These are phyloP conservation scores for Caenorhabditis sp. DNA, from an alignment of 2,888 invertebrate species.

Conservation along the genomic window DNA sequence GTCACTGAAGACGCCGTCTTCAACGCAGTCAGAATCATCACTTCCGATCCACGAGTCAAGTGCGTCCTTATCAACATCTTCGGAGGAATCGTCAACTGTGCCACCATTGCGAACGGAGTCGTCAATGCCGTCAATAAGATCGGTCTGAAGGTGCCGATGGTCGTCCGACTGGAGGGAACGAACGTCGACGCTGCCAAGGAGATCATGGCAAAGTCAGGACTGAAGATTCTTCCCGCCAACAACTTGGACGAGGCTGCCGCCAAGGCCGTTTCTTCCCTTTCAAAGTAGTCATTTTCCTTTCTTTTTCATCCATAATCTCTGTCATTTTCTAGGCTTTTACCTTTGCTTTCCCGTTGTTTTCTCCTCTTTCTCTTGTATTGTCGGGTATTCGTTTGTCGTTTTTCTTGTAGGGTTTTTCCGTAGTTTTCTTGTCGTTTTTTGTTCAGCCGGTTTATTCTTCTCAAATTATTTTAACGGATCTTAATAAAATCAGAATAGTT, in stretches of 20 bases:
- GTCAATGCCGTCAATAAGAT: conserved; percentile 89
- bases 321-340: conserved; percentile 11
- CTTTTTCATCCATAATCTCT: conserved; percentile 2
- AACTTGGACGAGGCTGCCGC: conserved; percentile 94
- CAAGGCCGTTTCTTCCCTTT: conserved; percentile 84
- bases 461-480: background rate
- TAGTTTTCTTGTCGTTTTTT: conserved; percentile 8
- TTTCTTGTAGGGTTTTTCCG: conserved; percentile 18
- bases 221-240: conserved; percentile 88
- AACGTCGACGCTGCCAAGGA: conserved; percentile 89
- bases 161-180: conserved; percentile 82
- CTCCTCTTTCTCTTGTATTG: conserved; percentile 14
- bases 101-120: conserved; percentile 95
- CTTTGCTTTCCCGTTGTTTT: background rate
- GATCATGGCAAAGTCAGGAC: conserved; percentile 88
- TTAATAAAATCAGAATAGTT: background rate
- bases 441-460: background rate
- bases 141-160: conserved; percentile 86
- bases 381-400: conserved; percentile 10
- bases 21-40: conserved; percentile 92
- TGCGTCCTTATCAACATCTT: conserved; percentile 98
- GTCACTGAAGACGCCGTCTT: conserved; percentile 91
- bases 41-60: conserved; percentile 86
- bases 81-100: conserved; percentile 98
- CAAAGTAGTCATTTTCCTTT: conserved; percentile 10